phyloP scores from a whole-genome alignment of 2,797 vertebrate genomes.

The Rallus crepitans region DNA sequence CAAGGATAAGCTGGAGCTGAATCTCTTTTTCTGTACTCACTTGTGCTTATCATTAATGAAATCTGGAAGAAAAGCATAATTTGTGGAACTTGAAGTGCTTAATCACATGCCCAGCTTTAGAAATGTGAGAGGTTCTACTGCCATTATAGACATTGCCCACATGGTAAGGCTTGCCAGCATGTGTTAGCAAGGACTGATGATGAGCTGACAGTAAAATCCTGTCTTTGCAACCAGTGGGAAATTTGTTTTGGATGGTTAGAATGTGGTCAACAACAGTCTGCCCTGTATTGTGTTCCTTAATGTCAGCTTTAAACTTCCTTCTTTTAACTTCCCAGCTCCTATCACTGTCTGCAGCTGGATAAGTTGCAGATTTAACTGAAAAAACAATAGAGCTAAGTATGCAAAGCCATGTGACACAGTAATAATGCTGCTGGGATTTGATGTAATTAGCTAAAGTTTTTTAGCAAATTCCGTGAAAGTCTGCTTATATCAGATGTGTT shows the following conservation, averaged over 20 bases:
- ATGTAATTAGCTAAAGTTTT: constrained; percentile 2
- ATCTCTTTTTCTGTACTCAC: neutral
- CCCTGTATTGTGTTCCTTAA: neutral
- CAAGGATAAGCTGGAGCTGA: neutral
- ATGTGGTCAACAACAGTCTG: neutral
- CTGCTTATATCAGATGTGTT: neutral
- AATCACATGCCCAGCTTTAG: neutral
- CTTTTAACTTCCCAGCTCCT: neutral
- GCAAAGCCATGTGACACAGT: neutral
- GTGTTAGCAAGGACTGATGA: neutral
- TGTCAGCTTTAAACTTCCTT: neutral
- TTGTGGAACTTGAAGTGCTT: neutral
- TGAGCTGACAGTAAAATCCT: neutral
- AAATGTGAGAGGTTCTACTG: neutral
- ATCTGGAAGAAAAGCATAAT: neutral
- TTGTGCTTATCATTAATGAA: neutral
- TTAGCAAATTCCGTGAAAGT: constrained; percentile 2
- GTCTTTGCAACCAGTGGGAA: neutral
- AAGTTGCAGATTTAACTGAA: neutral
- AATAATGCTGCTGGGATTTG: constrained; percentile 13
- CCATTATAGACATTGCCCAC: neutral
- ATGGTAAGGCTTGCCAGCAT: neutral
- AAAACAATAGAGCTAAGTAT: neutral
- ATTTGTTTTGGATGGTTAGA: neutral
- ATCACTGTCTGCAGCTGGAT: neutral